phyloP scores from a whole-genome alignment of 2,113 vertebrate species.

The Tympanuchus pallidicinctus region DNA sequence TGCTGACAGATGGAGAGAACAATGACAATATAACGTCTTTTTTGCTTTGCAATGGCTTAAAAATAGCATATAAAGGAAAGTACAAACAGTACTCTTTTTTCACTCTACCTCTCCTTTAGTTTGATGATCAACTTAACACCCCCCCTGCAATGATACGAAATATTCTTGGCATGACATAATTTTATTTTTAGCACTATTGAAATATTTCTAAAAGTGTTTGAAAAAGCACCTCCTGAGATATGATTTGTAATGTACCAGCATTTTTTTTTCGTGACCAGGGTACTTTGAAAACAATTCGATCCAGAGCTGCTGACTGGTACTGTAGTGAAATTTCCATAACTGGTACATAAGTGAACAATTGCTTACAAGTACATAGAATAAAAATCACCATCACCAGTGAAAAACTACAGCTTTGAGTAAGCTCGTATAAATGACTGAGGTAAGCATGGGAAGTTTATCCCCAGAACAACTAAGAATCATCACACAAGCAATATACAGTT shows the following conservation, averaged over 20 bases:
- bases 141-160: background rate
- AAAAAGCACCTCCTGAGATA: background rate
- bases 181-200: slow-evolving; percentile 2
- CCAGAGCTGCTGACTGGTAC: background rate
- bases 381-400: background rate
- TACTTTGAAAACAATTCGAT: background rate
- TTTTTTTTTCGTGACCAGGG: background rate
- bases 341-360: background rate
- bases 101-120: slow-evolving; percentile 8
- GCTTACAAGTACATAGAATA: background rate
- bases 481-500: background rate
- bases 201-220: slow-evolving; percentile 5
- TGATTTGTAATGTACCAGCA: background rate
- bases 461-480: background rate
- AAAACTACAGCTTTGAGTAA: background rate
- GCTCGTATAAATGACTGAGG: background rate
- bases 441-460: background rate
- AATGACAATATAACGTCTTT: slow-evolving; percentile 10
- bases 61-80: slow-evolving; percentile 47
- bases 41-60: slow-evolving; percentile 10
- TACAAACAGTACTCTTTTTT: background rate
- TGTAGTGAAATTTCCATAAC: background rate
- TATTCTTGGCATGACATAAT: background rate
- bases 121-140: slow-evolving; percentile 18
- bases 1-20: slow-evolving; percentile 49